phyloP scores from a whole-genome alignment of 2,113 vertebrate species.

The Ceuthmochares aereus region DNA sequence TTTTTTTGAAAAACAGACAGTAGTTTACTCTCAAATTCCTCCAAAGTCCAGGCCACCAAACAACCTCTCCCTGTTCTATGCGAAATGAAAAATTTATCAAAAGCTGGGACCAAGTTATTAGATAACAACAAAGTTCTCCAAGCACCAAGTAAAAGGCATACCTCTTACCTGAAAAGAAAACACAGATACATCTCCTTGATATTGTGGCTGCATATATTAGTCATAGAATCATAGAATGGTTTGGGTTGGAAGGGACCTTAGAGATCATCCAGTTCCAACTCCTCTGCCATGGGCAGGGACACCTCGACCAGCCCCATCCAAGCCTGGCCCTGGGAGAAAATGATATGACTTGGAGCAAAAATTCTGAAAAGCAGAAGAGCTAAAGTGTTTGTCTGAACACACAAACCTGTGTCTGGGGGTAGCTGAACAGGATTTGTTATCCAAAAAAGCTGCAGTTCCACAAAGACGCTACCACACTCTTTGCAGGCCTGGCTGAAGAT shows the following conservation, averaged over 20 bases:
- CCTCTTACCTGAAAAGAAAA: neutral
- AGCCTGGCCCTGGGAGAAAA: too few species aligned
- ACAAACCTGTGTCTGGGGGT: neutral
- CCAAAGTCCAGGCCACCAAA: neutral
- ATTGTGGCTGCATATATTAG: neutral
- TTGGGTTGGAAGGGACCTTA: too few species aligned
- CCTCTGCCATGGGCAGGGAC: too few species aligned
- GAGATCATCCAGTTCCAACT: too few species aligned
- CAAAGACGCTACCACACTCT: accelerated
- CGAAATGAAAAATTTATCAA: neutral
- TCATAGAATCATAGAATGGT: too few species aligned
- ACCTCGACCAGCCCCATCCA: too few species aligned
- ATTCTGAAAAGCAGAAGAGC: neutral
- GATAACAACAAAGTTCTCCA: neutral
- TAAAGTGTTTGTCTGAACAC: neutral
- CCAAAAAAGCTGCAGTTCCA: neutral
- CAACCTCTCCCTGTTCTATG: neutral
- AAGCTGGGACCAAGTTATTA: neutral
- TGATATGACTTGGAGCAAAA: neutral
- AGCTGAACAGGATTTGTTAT: neutral
- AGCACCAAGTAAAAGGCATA: neutral
- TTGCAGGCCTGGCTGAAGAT: accelerated
- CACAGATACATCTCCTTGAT: neutral
- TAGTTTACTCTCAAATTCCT: neutral
- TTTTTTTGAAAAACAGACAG: neutral